phyloP scores from a whole-genome alignment of 1,140 invertebrate genomes.

The Aricia agestis region DNA sequence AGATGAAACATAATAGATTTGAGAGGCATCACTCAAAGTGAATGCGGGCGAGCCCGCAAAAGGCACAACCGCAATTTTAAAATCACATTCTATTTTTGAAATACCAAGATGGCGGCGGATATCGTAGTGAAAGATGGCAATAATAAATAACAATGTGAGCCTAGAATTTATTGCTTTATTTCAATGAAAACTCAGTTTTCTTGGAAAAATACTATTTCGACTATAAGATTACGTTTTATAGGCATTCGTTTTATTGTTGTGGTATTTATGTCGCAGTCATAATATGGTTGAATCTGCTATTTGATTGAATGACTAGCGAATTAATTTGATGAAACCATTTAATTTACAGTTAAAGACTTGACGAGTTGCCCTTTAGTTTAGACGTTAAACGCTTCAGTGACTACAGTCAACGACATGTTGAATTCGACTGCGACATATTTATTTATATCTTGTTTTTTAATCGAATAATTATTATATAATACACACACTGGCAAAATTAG shows the following conservation, averaged over 20 bases:
- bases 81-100: not conserved
- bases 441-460: no score
- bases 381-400: not conserved
- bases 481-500: no score
- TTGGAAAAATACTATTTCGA: not conserved
- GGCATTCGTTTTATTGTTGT: no score
- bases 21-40: not conserved
- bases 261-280: no score
- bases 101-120: not conserved
- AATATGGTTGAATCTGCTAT: no score
- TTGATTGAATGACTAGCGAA: no score
- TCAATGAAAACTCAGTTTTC: not conserved
- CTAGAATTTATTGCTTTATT: constrained; percentile 3
- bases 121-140: not conserved
- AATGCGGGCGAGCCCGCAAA: not conserved
- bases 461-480: no score
- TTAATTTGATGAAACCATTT: no score
- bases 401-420: no score
- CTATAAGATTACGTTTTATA: not conserved
- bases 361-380: not conserved
- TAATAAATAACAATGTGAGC: not conserved
- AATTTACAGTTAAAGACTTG: no score
- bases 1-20: not conserved
- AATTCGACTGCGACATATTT: no score
- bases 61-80: not conserved